A percentile compares a stretch with the other conserved stretches of the same genome.
These are phyloP conservation scores for Peromyscus eremicus DNA, from an alignment of 2,797 vertebrate species.

Conservation along the genomic window DNA sequence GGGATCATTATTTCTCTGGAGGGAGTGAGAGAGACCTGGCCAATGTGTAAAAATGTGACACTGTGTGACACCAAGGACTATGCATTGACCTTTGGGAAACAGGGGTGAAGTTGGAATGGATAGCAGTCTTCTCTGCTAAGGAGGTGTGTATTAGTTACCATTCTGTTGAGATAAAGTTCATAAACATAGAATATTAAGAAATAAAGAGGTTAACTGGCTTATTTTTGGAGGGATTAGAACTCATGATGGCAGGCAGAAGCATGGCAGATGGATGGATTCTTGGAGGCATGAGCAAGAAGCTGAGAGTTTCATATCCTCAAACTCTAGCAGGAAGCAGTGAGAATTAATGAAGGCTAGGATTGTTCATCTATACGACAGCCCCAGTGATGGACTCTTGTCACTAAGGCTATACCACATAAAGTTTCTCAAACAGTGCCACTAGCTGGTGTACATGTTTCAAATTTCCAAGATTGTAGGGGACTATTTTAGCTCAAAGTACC, in stretches of 20 bases:
- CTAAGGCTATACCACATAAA: not conserved
- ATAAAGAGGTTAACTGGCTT: not conserved
- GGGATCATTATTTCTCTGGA: not conserved
- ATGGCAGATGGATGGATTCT: not conserved
- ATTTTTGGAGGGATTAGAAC: not conserved
- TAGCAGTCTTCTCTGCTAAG: not conserved
- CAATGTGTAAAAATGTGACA: not conserved
- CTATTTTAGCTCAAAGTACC: not conserved
- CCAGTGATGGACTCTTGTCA: not conserved
- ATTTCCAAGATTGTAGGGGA: not conserved
- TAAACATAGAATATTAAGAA: not conserved
- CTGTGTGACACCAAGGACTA: not conserved
- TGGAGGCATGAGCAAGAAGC: not conserved
- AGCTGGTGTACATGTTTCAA: not conserved
- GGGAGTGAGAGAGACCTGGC: not conserved
- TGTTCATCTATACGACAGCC: not conserved
- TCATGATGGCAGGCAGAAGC: not conserved
- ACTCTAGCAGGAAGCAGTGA: not conserved
- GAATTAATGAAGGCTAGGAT: not conserved
- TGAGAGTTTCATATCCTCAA: not conserved
- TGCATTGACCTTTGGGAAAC: not conserved
- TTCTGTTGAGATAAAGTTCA: not conserved
- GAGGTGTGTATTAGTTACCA: not conserved
- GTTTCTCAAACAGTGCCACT: not conserved
- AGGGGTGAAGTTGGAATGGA: not conserved